phyloP scores from a whole-genome alignment of 2,888 invertebrate species.

The Sussaba pulchella region DNA sequence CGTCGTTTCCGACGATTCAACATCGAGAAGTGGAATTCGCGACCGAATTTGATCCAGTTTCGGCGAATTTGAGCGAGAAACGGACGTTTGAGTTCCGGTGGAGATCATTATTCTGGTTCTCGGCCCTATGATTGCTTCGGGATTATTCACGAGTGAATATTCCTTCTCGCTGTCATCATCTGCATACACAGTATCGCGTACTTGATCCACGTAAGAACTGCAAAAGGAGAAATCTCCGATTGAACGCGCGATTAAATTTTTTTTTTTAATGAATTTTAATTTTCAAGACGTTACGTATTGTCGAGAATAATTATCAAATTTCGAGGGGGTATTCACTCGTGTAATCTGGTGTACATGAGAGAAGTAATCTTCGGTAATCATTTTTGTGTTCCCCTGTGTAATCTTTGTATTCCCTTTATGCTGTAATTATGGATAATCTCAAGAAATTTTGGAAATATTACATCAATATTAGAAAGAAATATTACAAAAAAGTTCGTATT shows the following conservation, averaged over 20 bases:
- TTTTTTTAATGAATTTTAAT: background rate
- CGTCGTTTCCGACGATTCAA: background rate
- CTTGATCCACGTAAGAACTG: slow-evolving; percentile 53
- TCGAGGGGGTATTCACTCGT: too few species aligned
- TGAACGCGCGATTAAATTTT: background rate
- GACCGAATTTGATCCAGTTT: background rate
- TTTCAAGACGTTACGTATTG: too few species aligned
- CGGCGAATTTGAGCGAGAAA: background rate
- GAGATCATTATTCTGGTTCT: slow-evolving; percentile 32
- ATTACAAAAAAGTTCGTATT: too few species aligned
- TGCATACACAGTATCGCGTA: slow-evolving; percentile 4
- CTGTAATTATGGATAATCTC: too few species aligned
- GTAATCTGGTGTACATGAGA: too few species aligned
- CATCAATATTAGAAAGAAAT: too few species aligned
- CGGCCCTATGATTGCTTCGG: background rate
- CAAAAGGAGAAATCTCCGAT: background rate
- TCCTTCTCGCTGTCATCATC: background rate
- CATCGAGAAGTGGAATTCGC: background rate
- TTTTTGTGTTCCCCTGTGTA: too few species aligned
- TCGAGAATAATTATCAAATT: too few species aligned
- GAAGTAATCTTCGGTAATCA: too few species aligned
- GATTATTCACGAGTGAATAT: background rate
- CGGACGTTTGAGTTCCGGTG: slow-evolving; percentile 44
- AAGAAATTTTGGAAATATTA: too few species aligned
- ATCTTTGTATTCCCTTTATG: too few species aligned